Evolutionary conservation across 1,140 invertebrate genomes (phyloP).

Genomic region (Centruroides vittatus): DNA sequence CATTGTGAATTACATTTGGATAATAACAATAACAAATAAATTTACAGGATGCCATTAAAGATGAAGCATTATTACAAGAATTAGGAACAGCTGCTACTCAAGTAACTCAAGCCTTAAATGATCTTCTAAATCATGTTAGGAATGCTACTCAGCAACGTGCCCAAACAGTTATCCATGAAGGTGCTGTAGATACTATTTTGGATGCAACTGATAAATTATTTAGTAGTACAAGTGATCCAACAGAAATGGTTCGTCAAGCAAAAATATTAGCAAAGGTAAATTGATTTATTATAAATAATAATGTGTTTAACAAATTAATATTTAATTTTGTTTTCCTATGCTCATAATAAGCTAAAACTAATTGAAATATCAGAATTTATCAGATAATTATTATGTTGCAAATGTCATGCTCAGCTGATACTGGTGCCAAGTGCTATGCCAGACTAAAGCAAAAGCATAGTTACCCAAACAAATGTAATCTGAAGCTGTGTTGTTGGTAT

Average conservation of each 20-base stretch:
- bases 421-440: too few relatives aligned
- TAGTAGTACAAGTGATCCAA: slow-evolving; percentile 62
- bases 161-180: slow-evolving; percentile 47
- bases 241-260: slow-evolving; percentile 92
- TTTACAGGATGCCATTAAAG: slow-evolving; percentile 9
- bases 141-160: slow-evolving; percentile 26
- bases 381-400: too few relatives aligned
- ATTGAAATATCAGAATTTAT: too few relatives aligned
- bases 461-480: too few relatives aligned
- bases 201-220: slow-evolving; percentile 77
- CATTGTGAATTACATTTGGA: too few relatives aligned
- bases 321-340: too few relatives aligned
- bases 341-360: too few relatives aligned
- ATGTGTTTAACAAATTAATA: neutral
- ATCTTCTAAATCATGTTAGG: slow-evolving; percentile 72
- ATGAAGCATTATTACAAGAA: slow-evolving; percentile 47
- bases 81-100: slow-evolving; percentile 67
- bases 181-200: slow-evolving; percentile 75
- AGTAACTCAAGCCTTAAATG: slow-evolving; percentile 76
- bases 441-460: too few relatives aligned
- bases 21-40: neutral
- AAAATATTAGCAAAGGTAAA: slow-evolving; percentile 55
- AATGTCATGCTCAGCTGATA: too few relatives aligned
- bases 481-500: too few relatives aligned
- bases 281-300: neutral